phyloP scores from a whole-genome alignment of 2,797 vertebrate genomes.

The Hippocampus kuda region DNA sequence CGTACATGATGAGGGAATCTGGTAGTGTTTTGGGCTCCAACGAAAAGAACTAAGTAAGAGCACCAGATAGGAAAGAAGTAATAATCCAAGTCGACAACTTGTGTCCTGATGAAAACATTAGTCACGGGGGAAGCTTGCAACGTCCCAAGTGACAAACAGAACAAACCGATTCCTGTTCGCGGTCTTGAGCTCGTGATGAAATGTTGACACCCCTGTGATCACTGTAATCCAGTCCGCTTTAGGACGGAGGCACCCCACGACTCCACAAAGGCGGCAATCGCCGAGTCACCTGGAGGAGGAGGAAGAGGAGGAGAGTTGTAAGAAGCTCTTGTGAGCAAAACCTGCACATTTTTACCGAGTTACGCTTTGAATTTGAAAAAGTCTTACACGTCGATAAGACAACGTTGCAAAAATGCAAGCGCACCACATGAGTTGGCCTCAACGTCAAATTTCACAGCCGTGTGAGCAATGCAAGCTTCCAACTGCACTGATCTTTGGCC shows the following conservation, averaged over 20 bases:
- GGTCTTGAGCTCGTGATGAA: not conserved
- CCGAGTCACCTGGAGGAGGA: constrained; percentile 2
- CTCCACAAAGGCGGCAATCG: not conserved
- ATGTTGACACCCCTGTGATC: not conserved
- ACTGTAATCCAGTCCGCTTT: not conserved
- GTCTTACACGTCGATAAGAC: too few relatives aligned
- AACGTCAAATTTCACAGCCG: not conserved
- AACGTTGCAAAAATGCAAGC: not conserved
- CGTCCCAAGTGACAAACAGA: not conserved
- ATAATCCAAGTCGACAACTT: not conserved
- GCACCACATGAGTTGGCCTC: not conserved
- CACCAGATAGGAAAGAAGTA: not conserved
- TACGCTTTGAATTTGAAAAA: too few relatives aligned
- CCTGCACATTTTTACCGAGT: too few relatives aligned
- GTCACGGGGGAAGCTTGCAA: not conserved
- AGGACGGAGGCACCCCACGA: not conserved
- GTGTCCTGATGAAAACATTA: constrained; percentile 6
- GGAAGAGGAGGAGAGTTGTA: not conserved
- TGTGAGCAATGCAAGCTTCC: constrained; percentile 2
- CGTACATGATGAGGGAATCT: constrained; percentile 74
- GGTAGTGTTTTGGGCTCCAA: not conserved
- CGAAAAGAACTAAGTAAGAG: not conserved
- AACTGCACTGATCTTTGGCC: constrained; percentile 1
- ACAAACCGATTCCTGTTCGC: not conserved
- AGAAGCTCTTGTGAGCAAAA: not conserved